Base-by-base conservation (phyloP, 2,888 invertebrate genomes). In the Artemia sp. region DNA sequence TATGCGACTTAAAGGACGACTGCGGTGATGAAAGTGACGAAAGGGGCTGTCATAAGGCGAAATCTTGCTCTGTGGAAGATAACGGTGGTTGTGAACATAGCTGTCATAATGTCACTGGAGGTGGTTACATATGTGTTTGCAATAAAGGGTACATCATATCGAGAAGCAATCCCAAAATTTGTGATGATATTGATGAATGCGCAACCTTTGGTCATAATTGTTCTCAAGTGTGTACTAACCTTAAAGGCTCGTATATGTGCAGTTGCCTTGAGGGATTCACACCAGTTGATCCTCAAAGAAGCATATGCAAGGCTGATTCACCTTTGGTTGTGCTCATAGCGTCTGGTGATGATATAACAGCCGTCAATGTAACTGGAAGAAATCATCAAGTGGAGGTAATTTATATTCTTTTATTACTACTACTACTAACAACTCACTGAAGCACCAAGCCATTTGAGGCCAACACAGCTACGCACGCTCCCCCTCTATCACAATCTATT, bases 21-120 rank as follows among this genome's bases (percentile, higher is more conserved):
- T 94, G 93, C 76, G 92, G 89, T 0, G 93, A 94, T 78, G 85
- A 85, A 67, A 90, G 90, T 1, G 94, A 94, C 76, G 93, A 94
- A 78, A 80, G 87, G 67, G 94, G 94, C 69, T 96, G 95, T 76
- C 92, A 71, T 38, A 24, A 52, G 4, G 69, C 52, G 14, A 66
- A 67, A 52, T 67, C 77, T 10, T 82, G 82, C 72, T 75, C 77
- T 52, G 77, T 78, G 7, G 75, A 70, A 9, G 68, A 68, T 19
- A 76, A 78, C 78, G 94, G 95, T 12, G 93, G 92, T 0, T 96
- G 95, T 79, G 88, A 92, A 76, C 94, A 95, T 76, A 86, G 87
- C 76, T 96, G 96, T 77, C 88, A 88, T 72, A 90, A 92, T 77
- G 81, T 95, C 51, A 87, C 88, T 0, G 84, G 84, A 58, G 73